A percentile compares a stretch with the other conserved stretches of the same genome.
These are phyloP conservation scores for Nyctibius grandis DNA, from an alignment of 2,797 vertebrate species.

Conservation along the genomic window DNA sequence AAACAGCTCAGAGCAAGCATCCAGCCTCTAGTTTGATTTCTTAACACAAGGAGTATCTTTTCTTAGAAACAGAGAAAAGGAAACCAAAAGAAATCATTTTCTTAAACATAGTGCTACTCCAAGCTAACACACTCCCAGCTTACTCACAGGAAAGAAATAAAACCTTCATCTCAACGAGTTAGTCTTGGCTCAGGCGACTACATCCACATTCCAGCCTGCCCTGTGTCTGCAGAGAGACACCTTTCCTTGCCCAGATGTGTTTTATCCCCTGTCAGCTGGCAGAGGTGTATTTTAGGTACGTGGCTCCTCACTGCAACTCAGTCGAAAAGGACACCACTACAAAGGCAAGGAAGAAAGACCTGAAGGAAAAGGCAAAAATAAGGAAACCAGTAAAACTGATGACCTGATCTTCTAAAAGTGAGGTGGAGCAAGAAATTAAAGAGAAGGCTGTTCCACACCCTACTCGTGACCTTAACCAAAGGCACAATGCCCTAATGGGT, in stretches of 20 bases:
- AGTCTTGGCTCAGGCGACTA: conserved; percentile 21
- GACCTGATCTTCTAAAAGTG: not conserved
- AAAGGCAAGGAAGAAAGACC: not conserved
- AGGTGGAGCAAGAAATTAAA: not conserved
- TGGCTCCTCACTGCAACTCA: not conserved
- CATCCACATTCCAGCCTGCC: conserved; percentile 27
- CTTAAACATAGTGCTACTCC: not conserved
- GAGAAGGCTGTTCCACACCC: not conserved
- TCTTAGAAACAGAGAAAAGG: not conserved
- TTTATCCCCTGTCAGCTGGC: not conserved
- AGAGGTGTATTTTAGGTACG: not conserved
- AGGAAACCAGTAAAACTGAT: not conserved
- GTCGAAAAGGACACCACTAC: not conserved
- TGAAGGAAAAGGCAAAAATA: not conserved
- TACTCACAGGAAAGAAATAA: conserved; percentile 45
- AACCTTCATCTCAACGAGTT: conserved; percentile 21
- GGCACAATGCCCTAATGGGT: not conserved
- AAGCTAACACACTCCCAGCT: not conserved
- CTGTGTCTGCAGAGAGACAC: not conserved
- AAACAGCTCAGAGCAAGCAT: not conserved
- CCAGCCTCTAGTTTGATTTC: not conserved
- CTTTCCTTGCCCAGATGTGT: not conserved
- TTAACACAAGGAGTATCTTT: not conserved
- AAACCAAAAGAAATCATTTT: not conserved
- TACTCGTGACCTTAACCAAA: not conserved